These are phyloP conservation scores for Zootermopsis nevadensis DNA, from an alignment of 2,888 invertebrate species.

Conservation along the genomic window DNA sequence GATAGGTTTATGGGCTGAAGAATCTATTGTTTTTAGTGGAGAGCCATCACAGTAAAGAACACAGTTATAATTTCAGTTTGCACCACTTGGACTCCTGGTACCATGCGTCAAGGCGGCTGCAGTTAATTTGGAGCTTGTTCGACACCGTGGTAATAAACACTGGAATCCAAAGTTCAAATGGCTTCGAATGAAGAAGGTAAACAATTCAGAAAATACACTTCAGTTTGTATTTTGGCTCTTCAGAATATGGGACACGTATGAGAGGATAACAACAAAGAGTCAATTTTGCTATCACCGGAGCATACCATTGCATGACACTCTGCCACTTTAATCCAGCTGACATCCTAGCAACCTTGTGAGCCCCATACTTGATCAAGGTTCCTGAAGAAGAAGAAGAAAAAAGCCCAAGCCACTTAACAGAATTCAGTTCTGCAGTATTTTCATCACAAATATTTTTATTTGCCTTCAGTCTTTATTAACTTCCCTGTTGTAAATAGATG, in stretches of 20 bases:
- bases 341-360: too few relatives aligned
- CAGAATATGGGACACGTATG: not conserved
- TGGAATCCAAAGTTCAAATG: conserved; percentile 83
- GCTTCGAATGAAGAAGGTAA: conserved; percentile 67
- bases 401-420: not conserved
- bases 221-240: not conserved
- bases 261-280: too few relatives aligned
- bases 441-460: too few relatives aligned
- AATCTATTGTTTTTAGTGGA: not conserved
- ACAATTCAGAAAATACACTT: not conserved
- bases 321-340: too few relatives aligned
- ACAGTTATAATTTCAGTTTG: conserved; percentile 29
- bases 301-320: too few relatives aligned
- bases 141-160: conserved; percentile 71
- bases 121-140: conserved; percentile 38
- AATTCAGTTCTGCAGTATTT: too few relatives aligned
- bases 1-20: too few relatives aligned
- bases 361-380: too few relatives aligned
- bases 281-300: too few relatives aligned
- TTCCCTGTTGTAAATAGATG: too few relatives aligned
- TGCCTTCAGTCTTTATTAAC: too few relatives aligned
- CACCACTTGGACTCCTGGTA: conserved; percentile 14
- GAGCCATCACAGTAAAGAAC: not conserved
- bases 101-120: conserved; percentile 33
- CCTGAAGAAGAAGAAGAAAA: too few relatives aligned